Evolutionary conservation across 1,140 invertebrate species (phyloP).

Genomic region (Papilio aristodemus): DNA sequence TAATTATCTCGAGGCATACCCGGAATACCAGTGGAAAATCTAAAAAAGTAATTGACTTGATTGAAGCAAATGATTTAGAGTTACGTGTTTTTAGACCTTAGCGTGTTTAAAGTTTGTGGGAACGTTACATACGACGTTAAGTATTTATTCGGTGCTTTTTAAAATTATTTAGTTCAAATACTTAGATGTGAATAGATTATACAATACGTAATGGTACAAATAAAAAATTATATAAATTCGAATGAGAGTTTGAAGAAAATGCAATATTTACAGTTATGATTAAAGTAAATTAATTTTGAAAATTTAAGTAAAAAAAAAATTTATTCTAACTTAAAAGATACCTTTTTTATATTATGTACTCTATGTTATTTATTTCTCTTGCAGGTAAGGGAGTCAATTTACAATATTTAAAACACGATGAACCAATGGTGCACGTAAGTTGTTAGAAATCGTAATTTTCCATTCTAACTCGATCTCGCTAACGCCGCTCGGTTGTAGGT

Average conservation of each 20-base stretch:
- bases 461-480: slow-evolving; percentile 2
- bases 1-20: slow-evolving; percentile 44
- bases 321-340: too few relatives aligned
- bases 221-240: too few relatives aligned
- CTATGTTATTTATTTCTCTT: too few relatives aligned
- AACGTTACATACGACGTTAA: slow-evolving; percentile 30
- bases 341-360: too few relatives aligned
- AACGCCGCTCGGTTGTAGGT: neutral
- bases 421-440: neutral
- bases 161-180: slow-evolving; percentile 24
- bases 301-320: too few relatives aligned
- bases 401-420: neutral
- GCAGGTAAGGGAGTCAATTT: slow-evolving; percentile 46
- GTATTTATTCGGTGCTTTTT: slow-evolving; percentile 5
- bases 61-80: slow-evolving; percentile 32
- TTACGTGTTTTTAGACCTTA: slow-evolving; percentile 33
- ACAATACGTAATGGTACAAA: too few relatives aligned
- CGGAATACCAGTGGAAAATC: slow-evolving; percentile 41
- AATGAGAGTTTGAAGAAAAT: too few relatives aligned
- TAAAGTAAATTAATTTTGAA: too few relatives aligned
- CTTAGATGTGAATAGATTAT: too few relatives aligned
- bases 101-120: slow-evolving; percentile 34
- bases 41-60: slow-evolving; percentile 41
- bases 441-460: slow-evolving; percentile 14
- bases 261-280: too few relatives aligned